These are phyloP conservation scores for Sclerurus mexicanus DNA, from an alignment of 2,113 vertebrate species.

Conservation along the genomic window DNA sequence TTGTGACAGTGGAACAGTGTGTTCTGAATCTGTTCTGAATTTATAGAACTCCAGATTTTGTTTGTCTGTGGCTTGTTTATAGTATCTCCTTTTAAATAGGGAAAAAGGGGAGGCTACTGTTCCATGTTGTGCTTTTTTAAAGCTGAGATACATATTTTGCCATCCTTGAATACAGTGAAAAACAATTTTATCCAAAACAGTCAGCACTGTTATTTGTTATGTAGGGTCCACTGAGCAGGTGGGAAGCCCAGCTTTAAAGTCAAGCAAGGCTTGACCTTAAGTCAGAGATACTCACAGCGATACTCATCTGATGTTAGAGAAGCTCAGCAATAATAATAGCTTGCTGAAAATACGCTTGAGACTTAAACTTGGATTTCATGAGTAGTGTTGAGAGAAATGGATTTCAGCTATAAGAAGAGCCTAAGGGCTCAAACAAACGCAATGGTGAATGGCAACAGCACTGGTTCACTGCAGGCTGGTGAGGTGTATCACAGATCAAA, in stretches of 20 bases:
- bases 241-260: neutral
- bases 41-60: neutral
- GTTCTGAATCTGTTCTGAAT: neutral
- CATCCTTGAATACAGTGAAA: neutral
- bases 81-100: neutral
- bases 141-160: neutral
- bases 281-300: neutral
- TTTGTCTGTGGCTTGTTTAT: neutral
- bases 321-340: neutral
- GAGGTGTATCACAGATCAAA: neutral
- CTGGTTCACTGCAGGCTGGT: neutral
- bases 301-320: neutral
- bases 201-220: neutral
- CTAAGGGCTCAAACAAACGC: rapidly evolving
- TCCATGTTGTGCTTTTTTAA: neutral
- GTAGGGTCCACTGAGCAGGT: neutral
- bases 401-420: neutral
- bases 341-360: neutral
- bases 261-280: neutral
- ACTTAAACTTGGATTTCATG: neutral
- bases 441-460: neutral
- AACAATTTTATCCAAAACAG: neutral
- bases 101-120: rapidly evolving
- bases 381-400: neutral
- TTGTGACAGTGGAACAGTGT: neutral